Evolutionary conservation across 1,140 invertebrate genomes (phyloP).

Genomic region (Achroia grisella): DNA sequence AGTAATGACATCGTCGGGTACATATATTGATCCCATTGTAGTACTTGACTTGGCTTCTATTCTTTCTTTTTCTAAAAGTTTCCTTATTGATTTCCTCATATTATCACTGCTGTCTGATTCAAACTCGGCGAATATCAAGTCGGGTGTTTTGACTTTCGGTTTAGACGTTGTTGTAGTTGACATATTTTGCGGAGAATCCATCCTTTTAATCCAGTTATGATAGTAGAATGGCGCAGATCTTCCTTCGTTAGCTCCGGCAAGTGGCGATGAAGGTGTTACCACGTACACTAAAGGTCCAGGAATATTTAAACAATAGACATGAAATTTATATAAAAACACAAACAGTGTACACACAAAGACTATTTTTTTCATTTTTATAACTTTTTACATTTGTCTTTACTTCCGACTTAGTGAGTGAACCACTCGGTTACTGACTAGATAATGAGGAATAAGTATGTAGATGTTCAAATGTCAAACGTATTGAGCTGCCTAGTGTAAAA

Average conservation of each 20-base stretch:
- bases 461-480: slow-evolving; percentile 35
- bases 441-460: slow-evolving; percentile 38
- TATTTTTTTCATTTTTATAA: slow-evolving; percentile 36
- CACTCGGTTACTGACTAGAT: slow-evolving; percentile 30
- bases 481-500: slow-evolving; percentile 27
- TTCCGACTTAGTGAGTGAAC: slow-evolving; percentile 19
- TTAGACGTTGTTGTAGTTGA: slow-evolving; percentile 31
- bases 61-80: slow-evolving; percentile 53
- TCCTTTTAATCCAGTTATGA: slow-evolving; percentile 58
- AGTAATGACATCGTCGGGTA: slow-evolving; percentile 37
- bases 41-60: slow-evolving; percentile 23
- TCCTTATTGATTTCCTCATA: slow-evolving; percentile 56
- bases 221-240: slow-evolving; percentile 58
- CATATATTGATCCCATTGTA: slow-evolving; percentile 46
- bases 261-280: slow-evolving; percentile 49
- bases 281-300: slow-evolving; percentile 55
- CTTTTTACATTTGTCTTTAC: slow-evolving; percentile 18
- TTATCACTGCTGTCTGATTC: slow-evolving; percentile 39
- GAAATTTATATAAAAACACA: slow-evolving; percentile 24
- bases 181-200: slow-evolving; percentile 36
- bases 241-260: slow-evolving; percentile 29
- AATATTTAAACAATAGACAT: slow-evolving; percentile 32
- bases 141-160: slow-evolving; percentile 43
- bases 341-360: slow-evolving; percentile 19
- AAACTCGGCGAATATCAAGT: slow-evolving; percentile 65